Conservation (phyloP, 2,797 vertebrate genomes). For the Babyrousa celebensis region DNA sequence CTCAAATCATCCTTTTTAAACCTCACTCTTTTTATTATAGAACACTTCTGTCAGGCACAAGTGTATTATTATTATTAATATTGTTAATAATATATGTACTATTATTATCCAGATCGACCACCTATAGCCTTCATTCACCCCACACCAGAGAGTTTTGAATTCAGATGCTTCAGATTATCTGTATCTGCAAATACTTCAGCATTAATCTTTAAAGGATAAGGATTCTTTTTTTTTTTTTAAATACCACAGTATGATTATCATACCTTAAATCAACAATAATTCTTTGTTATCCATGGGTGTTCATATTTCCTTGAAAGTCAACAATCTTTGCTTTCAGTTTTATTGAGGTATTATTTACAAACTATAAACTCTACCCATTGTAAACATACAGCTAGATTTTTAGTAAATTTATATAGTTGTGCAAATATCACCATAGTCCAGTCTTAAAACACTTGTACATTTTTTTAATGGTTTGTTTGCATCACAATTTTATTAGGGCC, state of each 20-base stretch:
- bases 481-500: conserved; percentile 55
- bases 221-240: conserved; percentile 37
- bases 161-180: conserved; percentile 1
- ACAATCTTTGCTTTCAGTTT: conserved; percentile 27
- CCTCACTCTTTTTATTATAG: background rate
- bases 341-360: conserved; percentile 38
- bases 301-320: background rate
- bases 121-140: background rate
- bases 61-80: background rate
- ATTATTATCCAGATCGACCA: background rate
- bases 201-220: conserved; percentile 51
- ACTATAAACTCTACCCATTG: background rate
- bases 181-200: conserved; percentile 16
- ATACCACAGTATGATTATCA: background rate
- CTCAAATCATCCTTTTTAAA: conserved; percentile 2
- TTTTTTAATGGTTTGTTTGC: conserved; percentile 13
- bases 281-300: conserved; percentile 51
- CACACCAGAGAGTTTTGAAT: background rate
- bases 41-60: background rate
- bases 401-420: conserved; percentile 46
- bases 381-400: conserved; percentile 8
- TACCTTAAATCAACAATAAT: conserved; percentile 9
- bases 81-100: background rate
- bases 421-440: background rate
- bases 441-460: background rate